Base-by-base conservation (phyloP, 2,797 vertebrate species). In the Pipistrellus kuhlii region DNA sequence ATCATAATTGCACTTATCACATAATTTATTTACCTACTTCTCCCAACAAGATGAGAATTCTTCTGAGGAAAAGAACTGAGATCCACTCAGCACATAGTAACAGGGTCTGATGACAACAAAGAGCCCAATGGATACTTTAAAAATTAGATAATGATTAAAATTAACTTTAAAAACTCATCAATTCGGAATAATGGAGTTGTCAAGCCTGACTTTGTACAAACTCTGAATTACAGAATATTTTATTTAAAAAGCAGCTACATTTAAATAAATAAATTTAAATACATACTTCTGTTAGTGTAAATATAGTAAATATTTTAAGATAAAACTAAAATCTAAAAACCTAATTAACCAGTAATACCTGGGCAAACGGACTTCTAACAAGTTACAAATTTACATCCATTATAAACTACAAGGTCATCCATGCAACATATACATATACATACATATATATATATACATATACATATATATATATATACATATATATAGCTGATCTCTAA, bases 251-350 rank as follows among this genome's bases (percentile, higher is more conserved):
- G 2, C 30, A 62, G 57, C 21, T 73, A 57, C 27, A 9, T 64
- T 83, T 92, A 90, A 85, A 2, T 30, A 68, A 88, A 88, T 14
- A 48, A 41, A 9, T 64, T 83, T 92, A 90, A 85, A 2, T 30
- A 68, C 85, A 88, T 14, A 48, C 4, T 68, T 41, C 41, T 66
- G n/a, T 75, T 88, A 15, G 12, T 17, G 46, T 81, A 23, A 85
- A 77, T 48, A 88, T 14, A 27, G 4, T 53, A 94, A 88, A 41
- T 48, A 80, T 86, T 62, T 0, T 83, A 83, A 62, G 30, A 71
- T 38, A 88, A 88, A 85, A 69, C 12, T 77, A 57, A 88, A 88
- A 82, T 62, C 12, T 77, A 57, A 89, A 59, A 59, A 10, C 23
- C 3, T 72, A 73, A n/a, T 12, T 88, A 51, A 3, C 14, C 7